phyloP scores from a whole-genome alignment of 35 echinoderm and acorn worm species.

The Apostichopus parvimensis region DNA sequence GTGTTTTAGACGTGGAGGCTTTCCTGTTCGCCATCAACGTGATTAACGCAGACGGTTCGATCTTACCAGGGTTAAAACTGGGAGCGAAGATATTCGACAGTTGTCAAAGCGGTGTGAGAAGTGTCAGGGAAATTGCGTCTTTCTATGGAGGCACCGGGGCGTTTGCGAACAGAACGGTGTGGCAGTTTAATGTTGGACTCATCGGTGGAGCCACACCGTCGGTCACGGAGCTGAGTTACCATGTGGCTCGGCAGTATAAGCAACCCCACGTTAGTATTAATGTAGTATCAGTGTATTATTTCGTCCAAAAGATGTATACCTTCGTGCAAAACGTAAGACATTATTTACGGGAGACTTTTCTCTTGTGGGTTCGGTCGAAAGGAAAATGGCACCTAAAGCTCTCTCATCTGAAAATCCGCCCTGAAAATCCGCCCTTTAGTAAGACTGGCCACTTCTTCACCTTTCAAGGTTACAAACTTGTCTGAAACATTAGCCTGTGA shows the following conservation, averaged over 20 bases:
- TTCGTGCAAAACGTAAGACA: too few species aligned
- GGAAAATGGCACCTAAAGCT: too few species aligned
- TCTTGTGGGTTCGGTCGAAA: too few species aligned
- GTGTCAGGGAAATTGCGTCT: conserved; percentile 57
- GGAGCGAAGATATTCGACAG: conserved; percentile 77
- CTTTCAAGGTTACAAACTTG: too few species aligned
- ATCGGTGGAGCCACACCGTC: conserved; percentile 54
- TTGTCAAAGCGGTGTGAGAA: conserved; percentile 59
- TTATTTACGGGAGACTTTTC: too few species aligned
- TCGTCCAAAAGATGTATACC: too few species aligned
- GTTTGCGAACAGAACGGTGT: conserved; percentile 7
- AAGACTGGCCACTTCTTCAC: too few species aligned
- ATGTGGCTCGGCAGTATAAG: conserved; percentile 55
- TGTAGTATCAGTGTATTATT: too few species aligned
- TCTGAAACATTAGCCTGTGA: too few species aligned
- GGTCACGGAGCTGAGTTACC: conserved; percentile 3
- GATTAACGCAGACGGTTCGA: conserved; percentile 60
- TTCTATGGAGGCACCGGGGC: conserved; percentile 40
- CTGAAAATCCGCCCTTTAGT: too few species aligned
- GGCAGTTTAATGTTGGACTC: conserved; percentile 66
- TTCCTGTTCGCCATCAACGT: conserved; percentile 80
- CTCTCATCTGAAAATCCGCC: too few species aligned
- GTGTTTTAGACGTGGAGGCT: conserved; percentile 75
- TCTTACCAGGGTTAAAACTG: conserved; percentile 72
- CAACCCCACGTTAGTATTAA: conserved; percentile 76